phyloP scores from a whole-genome alignment of 2,113 vertebrate species.

The Callocephalon fimbriatum region DNA sequence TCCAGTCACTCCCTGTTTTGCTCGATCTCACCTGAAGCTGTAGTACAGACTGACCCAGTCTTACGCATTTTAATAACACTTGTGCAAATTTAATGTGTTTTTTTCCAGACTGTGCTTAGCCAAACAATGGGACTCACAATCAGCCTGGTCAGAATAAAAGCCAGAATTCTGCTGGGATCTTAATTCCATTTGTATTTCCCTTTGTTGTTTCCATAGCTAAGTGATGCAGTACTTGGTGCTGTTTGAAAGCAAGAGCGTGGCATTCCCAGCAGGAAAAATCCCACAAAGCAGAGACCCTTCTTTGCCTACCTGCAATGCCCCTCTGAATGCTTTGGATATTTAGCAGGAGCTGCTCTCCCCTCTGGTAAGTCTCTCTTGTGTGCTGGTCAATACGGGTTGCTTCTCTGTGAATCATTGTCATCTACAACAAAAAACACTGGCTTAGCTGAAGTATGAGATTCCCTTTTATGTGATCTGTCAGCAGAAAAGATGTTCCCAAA shows the following conservation, averaged over 20 bases:
- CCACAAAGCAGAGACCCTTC: not conserved
- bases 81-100: not conserved
- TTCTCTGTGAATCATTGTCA: constrained; percentile 50
- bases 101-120: not conserved
- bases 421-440: constrained; percentile 63
- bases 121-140: not conserved
- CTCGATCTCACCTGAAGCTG: not conserved
- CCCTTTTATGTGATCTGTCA: not conserved
- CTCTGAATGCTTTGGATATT: constrained; percentile 73
- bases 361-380: constrained; percentile 68
- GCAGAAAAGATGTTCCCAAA: not conserved
- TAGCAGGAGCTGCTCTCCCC: constrained; percentile 76
- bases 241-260: not conserved
- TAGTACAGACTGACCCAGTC: not conserved
- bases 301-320: constrained; percentile 61
- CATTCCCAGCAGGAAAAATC: not conserved
- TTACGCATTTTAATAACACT: not conserved
- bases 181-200: not conserved
- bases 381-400: constrained; percentile 51
- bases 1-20: not conserved
- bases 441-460: not conserved
- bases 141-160: not conserved
- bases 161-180: not conserved
- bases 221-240: not conserved
- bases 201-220: not conserved